Conservation (phyloP, 64 coral and sea anemone genomes). For the Stylophora pistillata region DNA sequence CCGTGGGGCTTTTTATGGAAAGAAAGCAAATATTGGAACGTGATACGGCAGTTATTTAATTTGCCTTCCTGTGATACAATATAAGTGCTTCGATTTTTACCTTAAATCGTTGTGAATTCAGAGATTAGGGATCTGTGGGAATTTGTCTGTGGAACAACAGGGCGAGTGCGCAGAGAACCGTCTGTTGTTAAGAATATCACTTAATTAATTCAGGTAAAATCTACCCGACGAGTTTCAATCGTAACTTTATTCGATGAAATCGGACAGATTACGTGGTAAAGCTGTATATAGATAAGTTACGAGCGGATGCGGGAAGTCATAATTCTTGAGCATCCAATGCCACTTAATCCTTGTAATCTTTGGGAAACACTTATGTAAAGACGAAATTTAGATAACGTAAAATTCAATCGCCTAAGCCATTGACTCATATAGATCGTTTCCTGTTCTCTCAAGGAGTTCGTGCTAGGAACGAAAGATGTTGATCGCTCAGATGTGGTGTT, state of each 20-base stretch:
- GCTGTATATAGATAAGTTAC: neutral
- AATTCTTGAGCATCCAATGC: conserved; percentile 5
- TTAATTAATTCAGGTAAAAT: conserved; percentile 23
- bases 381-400: neutral
- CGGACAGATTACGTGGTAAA: neutral
- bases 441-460: conserved; percentile 37
- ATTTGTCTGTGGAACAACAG: conserved; percentile 32
- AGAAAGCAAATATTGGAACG: conserved; percentile 74
- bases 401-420: neutral
- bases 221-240: neutral
- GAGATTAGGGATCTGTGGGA: neutral
- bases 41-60: conserved; percentile 74
- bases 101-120: neutral
- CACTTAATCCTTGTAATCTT: conserved; percentile 14
- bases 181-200: neutral
- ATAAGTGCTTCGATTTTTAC: conserved; percentile 34
- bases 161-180: neutral
- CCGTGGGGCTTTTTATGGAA: conserved; percentile 62
- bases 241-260: neutral
- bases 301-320: conserved; percentile 1
- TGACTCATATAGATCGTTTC: conserved; percentile 9
- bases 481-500: conserved; percentile 50
- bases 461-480: conserved; percentile 52
- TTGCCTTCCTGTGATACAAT: conserved; percentile 43
- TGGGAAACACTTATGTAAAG: neutral